A percentile compares a stretch with the other conserved stretches of the same genome.
Conservation (phyloP, 1,140 invertebrate genomes). For the Aphelenchoides fujianensis region DNA sequence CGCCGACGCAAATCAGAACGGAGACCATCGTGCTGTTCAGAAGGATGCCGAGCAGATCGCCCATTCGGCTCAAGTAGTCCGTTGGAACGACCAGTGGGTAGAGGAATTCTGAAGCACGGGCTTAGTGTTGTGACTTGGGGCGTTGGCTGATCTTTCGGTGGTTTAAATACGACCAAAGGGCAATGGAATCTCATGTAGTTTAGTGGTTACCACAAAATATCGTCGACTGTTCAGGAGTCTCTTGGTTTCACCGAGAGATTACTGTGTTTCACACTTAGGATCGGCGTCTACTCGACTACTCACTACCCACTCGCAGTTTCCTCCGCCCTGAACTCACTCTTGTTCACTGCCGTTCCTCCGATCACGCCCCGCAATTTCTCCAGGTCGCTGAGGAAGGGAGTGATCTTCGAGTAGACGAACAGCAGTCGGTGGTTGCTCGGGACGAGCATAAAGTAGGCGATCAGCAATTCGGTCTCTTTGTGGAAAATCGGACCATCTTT, state of each 20-base stretch:
- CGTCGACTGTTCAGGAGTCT: too few relatives aligned
- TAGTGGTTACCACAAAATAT: too few relatives aligned
- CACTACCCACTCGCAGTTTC: background rate
- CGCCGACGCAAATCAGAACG: slow-evolving; percentile 28
- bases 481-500: slow-evolving; percentile 41
- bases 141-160: background rate
- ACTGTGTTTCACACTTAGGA: too few relatives aligned
- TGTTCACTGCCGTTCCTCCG: slow-evolving; percentile 15
- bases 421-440: slow-evolving; percentile 19
- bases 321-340: background rate
- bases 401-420: slow-evolving; percentile 9
- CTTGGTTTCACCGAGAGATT: too few relatives aligned
- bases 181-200: too few relatives aligned
- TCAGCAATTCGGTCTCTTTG: slow-evolving; percentile 23
- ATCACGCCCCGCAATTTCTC: slow-evolving; percentile 9
- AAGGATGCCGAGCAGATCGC: slow-evolving; percentile 30
- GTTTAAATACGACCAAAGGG: background rate
- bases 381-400: slow-evolving; percentile 10
- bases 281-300: background rate
- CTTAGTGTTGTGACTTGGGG: background rate
- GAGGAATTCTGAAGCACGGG: slow-evolving; percentile 12
- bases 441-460: slow-evolving; percentile 31
- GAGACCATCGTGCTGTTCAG: slow-evolving; percentile 32
- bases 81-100: slow-evolving; percentile 10
- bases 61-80: slow-evolving; percentile 12